Evolutionary conservation across 1,140 invertebrate species (phyloP).

Genomic region (Cyclina sinensis): DNA sequence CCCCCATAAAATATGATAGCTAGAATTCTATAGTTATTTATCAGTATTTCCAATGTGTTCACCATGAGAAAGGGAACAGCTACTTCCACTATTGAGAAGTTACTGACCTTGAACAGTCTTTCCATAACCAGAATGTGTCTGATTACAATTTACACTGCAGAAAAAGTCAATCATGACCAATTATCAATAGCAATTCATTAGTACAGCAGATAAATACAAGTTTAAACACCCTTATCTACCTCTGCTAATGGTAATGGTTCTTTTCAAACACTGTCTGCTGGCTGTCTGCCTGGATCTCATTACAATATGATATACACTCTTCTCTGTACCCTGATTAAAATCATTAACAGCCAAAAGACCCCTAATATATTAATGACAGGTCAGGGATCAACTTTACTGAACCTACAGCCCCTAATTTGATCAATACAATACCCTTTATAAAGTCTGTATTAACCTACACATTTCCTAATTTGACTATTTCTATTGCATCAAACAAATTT

Average conservation of each 20-base stretch:
- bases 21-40: no score
- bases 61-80: no score
- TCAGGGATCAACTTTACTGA: background rate
- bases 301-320: background rate
- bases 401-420: background rate
- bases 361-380: background rate
- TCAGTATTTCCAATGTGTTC: no score
- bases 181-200: constrained; percentile 44
- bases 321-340: background rate
- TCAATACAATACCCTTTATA: background rate
- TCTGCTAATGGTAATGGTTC: constrained; percentile 42
- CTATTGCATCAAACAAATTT: background rate
- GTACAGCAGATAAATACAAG: background rate
- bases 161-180: background rate
- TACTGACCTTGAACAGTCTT: no score
- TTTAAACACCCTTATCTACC: constrained; percentile 17
- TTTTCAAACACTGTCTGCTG: background rate
- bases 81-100: no score
- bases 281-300: background rate
- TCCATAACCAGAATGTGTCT: background rate
- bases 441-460: no score
- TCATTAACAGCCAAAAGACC: background rate
- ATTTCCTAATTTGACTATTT: background rate
- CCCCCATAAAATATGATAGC: no score
- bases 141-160: background rate